These are phyloP conservation scores for Cosmia trapezina DNA, from an alignment of 2,888 invertebrate genomes.

Conservation along the genomic window DNA sequence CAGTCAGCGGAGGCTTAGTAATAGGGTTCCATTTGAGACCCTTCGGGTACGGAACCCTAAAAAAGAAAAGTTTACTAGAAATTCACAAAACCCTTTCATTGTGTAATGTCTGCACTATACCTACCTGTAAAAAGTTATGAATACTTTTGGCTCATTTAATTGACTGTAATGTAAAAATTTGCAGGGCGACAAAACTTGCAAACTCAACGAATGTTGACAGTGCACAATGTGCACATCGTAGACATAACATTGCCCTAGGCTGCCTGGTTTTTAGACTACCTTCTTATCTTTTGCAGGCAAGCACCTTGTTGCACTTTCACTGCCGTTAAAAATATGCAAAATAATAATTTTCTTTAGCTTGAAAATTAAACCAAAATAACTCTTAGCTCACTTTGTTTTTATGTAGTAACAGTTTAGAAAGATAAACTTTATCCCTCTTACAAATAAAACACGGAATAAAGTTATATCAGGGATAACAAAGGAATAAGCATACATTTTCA, in stretches of 20 bases:
- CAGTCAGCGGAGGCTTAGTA: too few relatives aligned
- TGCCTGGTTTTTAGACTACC: neutral
- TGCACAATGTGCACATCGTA: neutral
- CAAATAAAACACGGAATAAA: too few relatives aligned
- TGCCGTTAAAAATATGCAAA: constrained; percentile 24
- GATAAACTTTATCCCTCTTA: too few relatives aligned
- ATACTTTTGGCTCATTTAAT: neutral
- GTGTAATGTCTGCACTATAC: neutral
- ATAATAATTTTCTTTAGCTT: constrained; percentile 24
- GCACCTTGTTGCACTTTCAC: constrained; percentile 11
- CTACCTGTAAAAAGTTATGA: neutral
- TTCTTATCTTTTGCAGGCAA: constrained; percentile 1
- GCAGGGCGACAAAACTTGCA: neutral
- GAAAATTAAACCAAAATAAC: neutral
- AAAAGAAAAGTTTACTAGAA: neutral
- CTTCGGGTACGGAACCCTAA: too few relatives aligned
- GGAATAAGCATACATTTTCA: too few relatives aligned
- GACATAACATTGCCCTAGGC: neutral
- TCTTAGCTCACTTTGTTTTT: neutral
- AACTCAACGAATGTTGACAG: constrained; percentile 8
- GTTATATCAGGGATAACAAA: too few relatives aligned
- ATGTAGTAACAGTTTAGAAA: neutral
- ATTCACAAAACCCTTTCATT: neutral
- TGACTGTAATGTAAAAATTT: too few relatives aligned
- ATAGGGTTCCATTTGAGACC: too few relatives aligned